phyloP scores from a whole-genome alignment of 2,797 vertebrate genomes.

The Hybognathus amarus region DNA sequence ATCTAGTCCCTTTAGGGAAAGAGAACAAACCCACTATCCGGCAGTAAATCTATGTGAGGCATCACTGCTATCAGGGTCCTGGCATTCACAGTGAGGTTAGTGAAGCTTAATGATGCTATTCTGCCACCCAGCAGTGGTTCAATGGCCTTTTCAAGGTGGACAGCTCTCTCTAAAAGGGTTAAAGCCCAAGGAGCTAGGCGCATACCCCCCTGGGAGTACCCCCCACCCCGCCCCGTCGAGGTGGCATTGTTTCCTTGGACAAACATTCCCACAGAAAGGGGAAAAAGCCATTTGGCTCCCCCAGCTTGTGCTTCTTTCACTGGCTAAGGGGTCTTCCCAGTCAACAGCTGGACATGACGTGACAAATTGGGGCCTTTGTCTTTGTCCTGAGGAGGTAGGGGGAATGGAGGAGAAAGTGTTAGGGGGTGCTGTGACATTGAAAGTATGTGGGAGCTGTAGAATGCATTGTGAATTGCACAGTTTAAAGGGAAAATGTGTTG shows the following conservation, averaged over 20 bases:
- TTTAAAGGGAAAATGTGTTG: slow-evolving; percentile 63
- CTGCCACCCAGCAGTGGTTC: slow-evolving; percentile 62
- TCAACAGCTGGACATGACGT: slow-evolving; percentile 74
- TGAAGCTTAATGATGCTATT: slow-evolving; percentile 70
- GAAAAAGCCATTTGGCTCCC: slow-evolving; percentile 66
- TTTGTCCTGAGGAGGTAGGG: slow-evolving; percentile 59
- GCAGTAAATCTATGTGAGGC: slow-evolving; percentile 54
- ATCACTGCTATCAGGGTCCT: slow-evolving; percentile 49
- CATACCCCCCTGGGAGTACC: slow-evolving; percentile 61
- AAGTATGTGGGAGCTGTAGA: slow-evolving; percentile 62
- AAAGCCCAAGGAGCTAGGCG: slow-evolving; percentile 57
- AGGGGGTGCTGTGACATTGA: slow-evolving; percentile 52
- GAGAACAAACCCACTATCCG: slow-evolving; percentile 45
- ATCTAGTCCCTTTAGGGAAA: slow-evolving; percentile 35
- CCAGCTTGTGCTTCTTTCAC: slow-evolving; percentile 64
- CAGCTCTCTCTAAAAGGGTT: slow-evolving; percentile 63
- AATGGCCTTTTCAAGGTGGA: slow-evolving; percentile 68
- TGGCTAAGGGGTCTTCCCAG: slow-evolving; percentile 62
- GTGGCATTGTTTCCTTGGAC: slow-evolving; percentile 68
- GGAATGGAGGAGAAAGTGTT: slow-evolving; percentile 54
- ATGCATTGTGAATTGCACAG: slow-evolving; percentile 65
- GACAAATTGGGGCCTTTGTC: slow-evolving; percentile 74
- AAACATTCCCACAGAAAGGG: slow-evolving; percentile 74
- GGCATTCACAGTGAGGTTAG: slow-evolving; percentile 61
- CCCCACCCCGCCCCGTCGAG: slow-evolving; percentile 49